Evolutionary conservation across 2,797 vertebrate species (phyloP), one percentile per base, ranked within the genome.

Genomic region (Fundulus diaphanus): DNA sequence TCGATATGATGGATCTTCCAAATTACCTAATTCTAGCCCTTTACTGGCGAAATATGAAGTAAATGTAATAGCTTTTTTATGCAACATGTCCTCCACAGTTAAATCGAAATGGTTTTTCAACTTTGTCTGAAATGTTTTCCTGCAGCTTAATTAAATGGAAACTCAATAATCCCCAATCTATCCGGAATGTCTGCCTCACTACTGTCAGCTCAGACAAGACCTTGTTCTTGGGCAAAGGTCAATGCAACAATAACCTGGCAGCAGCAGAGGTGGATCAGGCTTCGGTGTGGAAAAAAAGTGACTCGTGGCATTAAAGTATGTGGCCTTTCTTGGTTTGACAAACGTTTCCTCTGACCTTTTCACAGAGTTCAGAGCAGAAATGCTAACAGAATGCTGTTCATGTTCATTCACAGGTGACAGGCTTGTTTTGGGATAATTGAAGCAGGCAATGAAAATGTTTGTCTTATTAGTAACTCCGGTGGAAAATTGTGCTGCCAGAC

Each of bases 261-360:
- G 73, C 48, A 80, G 77, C 68, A 61, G 80, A 84, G 49, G 69
- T 76, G 88, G 70, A 70, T 67, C 74, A 76, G 80, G 70, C 78
- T 83, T 79, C 33, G 74, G 80, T 44, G 65, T 27, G 84, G 82
- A 72, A 86, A 82, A 54, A 72, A 57, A 74, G 22, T 46, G 57
- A 77, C 37, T 61, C 56, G 22, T 29, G 48, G 61, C 65, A 51
- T n/a, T 46, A 73, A 0, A 24, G 59, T 40, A 42, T 73, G 76
- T 87, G 90, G 81, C 87, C 92, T 91, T 92, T 94, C 81, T 78
- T 82, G 77, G 16, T 80, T 81, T 88, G 87, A 88, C 84, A 85
- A 90, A 90, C 84, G 77, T 70, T 78, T 72, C 51, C 2, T 5
- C 20, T 93, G 90, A 95, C 92, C 93, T 94, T 95, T 94, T 67